Evolutionary conservation across 2,113 vertebrate species (phyloP), one percentile per base, ranked within the genome.

Genomic region (Menura novaehollandiae): DNA sequence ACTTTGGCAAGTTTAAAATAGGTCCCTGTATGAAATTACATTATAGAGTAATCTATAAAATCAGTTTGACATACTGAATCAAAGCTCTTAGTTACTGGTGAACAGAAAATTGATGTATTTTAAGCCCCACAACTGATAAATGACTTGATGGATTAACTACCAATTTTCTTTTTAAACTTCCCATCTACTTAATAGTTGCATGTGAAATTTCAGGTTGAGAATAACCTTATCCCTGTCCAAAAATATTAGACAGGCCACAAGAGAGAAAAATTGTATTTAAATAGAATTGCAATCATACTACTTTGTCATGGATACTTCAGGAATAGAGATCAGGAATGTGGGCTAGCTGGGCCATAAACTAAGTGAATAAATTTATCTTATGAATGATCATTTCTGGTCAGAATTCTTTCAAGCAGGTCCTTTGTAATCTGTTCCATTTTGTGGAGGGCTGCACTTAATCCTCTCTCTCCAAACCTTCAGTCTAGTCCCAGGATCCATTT

Each of bases 31-130:
- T 81, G 66, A 93, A 80, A 80, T 81, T 75, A 78, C 56, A 51
- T 81, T 95, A 86, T 35, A 88, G 72, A 91, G 37, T 62, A 86
- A 81, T 91, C 79, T 94, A 52, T 91, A 95, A 92, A 91, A 96
- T 88, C 68, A 78, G 52, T 87, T 86, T 94, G 92, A 92, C 76
- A 33, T 86, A 75, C 13, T 93, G 90, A 87, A 68, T 89, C 83
- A 96, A 77, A 92, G 60, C 35, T 83, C 60, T 81, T 92, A 78
- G 88, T 66, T 94, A 88, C 69, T 60, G 10, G 59, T 96, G 92
- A 77, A 74, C 59, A 80, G 72, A 77, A 92, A 93, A 94, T 77
- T 17, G 63, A 92, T 92, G 32, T 73, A 49, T 88, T 95, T 92
- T 41, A 93, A 62, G 58, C 83, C 30, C n/a, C 16, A 27, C 66